Evolutionary conservation across 2,888 invertebrate species (phyloP).

Genomic region (Gasteruption jaculator): DNA sequence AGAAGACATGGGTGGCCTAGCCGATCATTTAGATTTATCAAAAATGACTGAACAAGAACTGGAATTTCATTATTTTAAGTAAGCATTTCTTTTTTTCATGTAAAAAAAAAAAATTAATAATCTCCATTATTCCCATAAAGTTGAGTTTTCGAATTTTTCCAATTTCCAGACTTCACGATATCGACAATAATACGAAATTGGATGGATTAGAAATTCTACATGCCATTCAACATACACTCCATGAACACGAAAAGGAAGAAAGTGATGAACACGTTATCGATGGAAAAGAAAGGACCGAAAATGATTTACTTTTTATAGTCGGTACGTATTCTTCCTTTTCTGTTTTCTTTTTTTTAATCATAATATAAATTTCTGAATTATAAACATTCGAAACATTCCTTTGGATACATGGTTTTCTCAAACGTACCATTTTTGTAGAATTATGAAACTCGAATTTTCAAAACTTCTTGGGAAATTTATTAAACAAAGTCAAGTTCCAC

Average conservation of each 20-base stretch:
- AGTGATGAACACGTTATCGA: slow-evolving; percentile 19
- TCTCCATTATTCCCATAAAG: slow-evolving; percentile 3
- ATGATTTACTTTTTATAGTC: slow-evolving; percentile 33
- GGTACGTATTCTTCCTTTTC: slow-evolving; percentile 26
- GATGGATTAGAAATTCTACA: slow-evolving; percentile 87
- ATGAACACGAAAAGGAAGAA: slow-evolving; percentile 54
- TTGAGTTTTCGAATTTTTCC: slow-evolving; percentile 7
- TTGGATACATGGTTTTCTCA: too few relatives aligned
- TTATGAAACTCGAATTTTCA: too few relatives aligned
- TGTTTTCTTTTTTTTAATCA: background rate
- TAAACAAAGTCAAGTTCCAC: too few relatives aligned
- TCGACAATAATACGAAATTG: slow-evolving; percentile 81
- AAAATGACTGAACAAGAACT: slow-evolving; percentile 81
- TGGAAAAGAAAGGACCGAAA: slow-evolving; percentile 20
- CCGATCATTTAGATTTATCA: slow-evolving; percentile 59
- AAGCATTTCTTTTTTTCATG: slow-evolving; percentile 20
- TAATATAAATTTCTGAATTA: too few relatives aligned
- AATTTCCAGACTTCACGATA: slow-evolving; percentile 69
- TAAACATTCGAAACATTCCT: too few relatives aligned
- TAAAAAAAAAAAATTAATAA: slow-evolving; percentile 2
- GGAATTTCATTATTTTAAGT: slow-evolving; percentile 80
- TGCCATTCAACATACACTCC: slow-evolving; percentile 74
- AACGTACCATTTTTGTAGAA: too few relatives aligned
- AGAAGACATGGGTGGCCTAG: slow-evolving; percentile 68
- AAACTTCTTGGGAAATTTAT: too few relatives aligned